Conservation (phyloP, 1,140 invertebrate genomes). For the Pararge aegeria region DNA sequence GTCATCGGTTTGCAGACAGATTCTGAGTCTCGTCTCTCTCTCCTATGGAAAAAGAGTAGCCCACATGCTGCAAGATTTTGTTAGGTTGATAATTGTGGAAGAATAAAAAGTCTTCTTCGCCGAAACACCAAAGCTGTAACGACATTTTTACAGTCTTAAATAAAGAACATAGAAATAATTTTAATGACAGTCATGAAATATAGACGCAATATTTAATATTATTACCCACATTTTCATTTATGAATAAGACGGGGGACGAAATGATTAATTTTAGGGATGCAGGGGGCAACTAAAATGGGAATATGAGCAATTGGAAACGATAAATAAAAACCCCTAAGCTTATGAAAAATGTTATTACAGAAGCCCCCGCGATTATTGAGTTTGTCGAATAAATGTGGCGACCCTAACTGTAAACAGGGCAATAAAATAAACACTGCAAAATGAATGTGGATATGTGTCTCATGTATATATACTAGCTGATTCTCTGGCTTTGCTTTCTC, state of each 20-base stretch:
- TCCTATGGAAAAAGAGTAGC: no score
- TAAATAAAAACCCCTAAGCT: slow-evolving; percentile 39
- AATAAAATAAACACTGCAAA: slow-evolving; percentile 48
- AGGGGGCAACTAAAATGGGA: slow-evolving; percentile 12
- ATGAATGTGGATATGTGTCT: slow-evolving; percentile 19
- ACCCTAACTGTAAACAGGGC: slow-evolving; percentile 21
- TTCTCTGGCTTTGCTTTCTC: no score
- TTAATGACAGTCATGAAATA: not conserved
- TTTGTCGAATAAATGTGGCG: slow-evolving; percentile 20
- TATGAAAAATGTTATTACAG: slow-evolving; percentile 49
- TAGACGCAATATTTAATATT: not conserved
- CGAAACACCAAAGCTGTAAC: no score
- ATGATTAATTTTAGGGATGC: slow-evolving; percentile 18
- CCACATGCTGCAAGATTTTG: no score
- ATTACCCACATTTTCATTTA: not conserved
- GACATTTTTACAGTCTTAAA: no score
- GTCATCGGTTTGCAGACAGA: no score
- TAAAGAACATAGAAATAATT: not conserved
- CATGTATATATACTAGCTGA: no score
- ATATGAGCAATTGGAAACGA: slow-evolving; percentile 31
- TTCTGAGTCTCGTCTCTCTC: no score
- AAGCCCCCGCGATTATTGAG: slow-evolving; percentile 35
- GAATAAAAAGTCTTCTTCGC: no score
- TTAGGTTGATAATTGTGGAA: no score
- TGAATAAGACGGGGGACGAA: not conserved